A percentile compares a stretch with the other conserved stretches of the same genome.
phyloP scores from a whole-genome alignment of 2,797 vertebrate genomes.

The Hoplostethus atlanticus region DNA sequence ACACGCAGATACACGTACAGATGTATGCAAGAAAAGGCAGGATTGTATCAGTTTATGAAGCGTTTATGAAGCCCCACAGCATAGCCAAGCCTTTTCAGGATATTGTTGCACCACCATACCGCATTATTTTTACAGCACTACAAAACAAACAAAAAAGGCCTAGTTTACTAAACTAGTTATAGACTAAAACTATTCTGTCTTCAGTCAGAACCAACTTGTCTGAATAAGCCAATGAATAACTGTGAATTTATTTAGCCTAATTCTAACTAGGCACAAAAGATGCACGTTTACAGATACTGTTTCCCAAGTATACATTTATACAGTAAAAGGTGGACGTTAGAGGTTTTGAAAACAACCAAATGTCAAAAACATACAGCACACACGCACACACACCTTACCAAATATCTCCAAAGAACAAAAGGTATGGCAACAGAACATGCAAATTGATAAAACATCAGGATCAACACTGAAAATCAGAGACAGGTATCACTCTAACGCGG shows the following conservation, averaged over 20 bases:
- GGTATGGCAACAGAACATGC: slow-evolving; percentile 40
- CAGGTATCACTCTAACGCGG: slow-evolving; percentile 73
- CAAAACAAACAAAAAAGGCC: background rate
- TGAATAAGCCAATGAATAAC: background rate
- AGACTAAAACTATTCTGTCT: background rate
- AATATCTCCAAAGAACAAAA: slow-evolving; percentile 29
- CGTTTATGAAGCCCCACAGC: background rate
- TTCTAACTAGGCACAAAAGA: slow-evolving; percentile 12
- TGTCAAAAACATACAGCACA: slow-evolving; percentile 33
- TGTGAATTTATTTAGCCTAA: slow-evolving; percentile 1
- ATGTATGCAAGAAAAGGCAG: too few relatives aligned
- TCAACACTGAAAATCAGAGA: slow-evolving; percentile 25
- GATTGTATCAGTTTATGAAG: background rate
- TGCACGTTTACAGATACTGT: slow-evolving; percentile 21
- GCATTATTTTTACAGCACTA: background rate
- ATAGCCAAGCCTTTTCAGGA: slow-evolving; percentile 3
- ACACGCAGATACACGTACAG: too few relatives aligned
- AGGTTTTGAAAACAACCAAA: slow-evolving; percentile 40
- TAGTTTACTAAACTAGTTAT: background rate
- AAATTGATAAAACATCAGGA: slow-evolving; percentile 42
- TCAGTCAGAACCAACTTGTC: background rate
- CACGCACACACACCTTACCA: slow-evolving; percentile 24
- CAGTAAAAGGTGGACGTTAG: background rate
- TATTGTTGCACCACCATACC: slow-evolving; percentile 6
- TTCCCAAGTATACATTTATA: slow-evolving; percentile 36